Base-by-base conservation (phyloP, 2,797 vertebrate genomes). In the Euphonia xanthogaster region DNA sequence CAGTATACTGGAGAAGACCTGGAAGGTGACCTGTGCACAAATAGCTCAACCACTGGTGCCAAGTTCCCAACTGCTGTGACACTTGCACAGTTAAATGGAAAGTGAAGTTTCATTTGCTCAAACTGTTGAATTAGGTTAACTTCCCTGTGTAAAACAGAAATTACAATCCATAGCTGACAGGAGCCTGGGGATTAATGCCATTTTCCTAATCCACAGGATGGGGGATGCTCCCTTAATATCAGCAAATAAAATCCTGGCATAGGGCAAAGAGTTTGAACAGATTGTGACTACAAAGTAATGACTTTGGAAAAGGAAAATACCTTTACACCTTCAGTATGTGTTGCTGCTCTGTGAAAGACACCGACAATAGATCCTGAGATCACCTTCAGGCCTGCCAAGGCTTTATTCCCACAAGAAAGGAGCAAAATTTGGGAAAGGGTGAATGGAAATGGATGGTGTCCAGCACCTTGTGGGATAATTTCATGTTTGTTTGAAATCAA, bases 21-120 rank as follows among this genome's bases (percentile, higher is more conserved):
- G 23, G 72, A 92, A 82, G 45, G 87, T 45, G 90, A 96, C 95
- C 96, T 95, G 87, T 72, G 84, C 75, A 88, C 92, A 94, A 96
- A 89, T 30, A 80, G 88, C 91, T 95, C 87, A 88, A 82, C 84
- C 77, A 33, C 61, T 27, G 47, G 78, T 44, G 48, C 80, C 88
- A 74, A 78, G 44, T 75, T 93, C 89, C 93, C 86, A 95, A 79
- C 96, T 87, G 91, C 96, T 35, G 75, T 70, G 71, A 50, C 50
- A 40, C 25, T 79, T 47, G n/a, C 39, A 54, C 48, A 37, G 53
- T 83, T 31, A 55, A 48, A 40, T 9, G 23, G 33, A 84, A 86
- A 81, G 45, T 35, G 27, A 77, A 45, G 31, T 45, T 88, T 60
- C 3, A 0, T 67, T 78, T 82, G 47, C 76, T 81, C 62, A 54